phyloP scores from a whole-genome alignment of 1,140 invertebrate genomes.

The Pseudomyrmex cubaensis region DNA sequence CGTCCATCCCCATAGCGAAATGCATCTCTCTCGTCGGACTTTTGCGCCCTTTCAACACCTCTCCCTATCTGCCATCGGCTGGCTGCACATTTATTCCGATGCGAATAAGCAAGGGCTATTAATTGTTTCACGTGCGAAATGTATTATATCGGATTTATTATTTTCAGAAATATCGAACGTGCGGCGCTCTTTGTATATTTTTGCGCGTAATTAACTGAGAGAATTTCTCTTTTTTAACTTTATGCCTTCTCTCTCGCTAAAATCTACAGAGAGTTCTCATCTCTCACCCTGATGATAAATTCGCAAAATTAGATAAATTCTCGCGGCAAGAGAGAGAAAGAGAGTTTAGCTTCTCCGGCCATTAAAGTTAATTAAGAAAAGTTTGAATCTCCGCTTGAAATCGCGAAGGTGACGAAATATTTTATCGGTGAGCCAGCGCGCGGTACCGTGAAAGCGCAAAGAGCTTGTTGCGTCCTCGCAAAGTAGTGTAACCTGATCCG shows the following conservation, averaged over 20 bases:
- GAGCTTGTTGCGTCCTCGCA: slow-evolving; percentile 59
- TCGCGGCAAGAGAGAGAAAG: not conserved
- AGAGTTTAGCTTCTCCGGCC: not conserved
- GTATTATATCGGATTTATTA: slow-evolving; percentile 13
- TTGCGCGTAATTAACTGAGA: not conserved
- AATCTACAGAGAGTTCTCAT: too few relatives aligned
- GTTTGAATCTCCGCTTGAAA: slow-evolving; percentile 9
- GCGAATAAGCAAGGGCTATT: not conserved
- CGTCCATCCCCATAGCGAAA: slow-evolving; percentile 18
- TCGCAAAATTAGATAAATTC: slow-evolving; percentile 1
- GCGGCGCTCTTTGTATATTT: not conserved
- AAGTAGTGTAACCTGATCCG: slow-evolving; percentile 62
- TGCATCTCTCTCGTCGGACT: slow-evolving; percentile 7
- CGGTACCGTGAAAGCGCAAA: slow-evolving; percentile 37
- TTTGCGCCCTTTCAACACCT: not conserved
- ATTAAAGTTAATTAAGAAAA: slow-evolving; percentile 20
- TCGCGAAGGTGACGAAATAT: slow-evolving; percentile 33
- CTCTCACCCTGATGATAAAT: not conserved
- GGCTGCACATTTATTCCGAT: not conserved
- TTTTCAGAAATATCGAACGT: not conserved
- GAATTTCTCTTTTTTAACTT: not conserved
- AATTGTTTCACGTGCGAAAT: not conserved
- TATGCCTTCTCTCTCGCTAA: too few relatives aligned
- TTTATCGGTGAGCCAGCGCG: slow-evolving; percentile 33
- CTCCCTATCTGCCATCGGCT: not conserved